Evolutionary conservation across 1,140 invertebrate genomes (phyloP).

Genomic region (Diorhabda sublineata): DNA sequence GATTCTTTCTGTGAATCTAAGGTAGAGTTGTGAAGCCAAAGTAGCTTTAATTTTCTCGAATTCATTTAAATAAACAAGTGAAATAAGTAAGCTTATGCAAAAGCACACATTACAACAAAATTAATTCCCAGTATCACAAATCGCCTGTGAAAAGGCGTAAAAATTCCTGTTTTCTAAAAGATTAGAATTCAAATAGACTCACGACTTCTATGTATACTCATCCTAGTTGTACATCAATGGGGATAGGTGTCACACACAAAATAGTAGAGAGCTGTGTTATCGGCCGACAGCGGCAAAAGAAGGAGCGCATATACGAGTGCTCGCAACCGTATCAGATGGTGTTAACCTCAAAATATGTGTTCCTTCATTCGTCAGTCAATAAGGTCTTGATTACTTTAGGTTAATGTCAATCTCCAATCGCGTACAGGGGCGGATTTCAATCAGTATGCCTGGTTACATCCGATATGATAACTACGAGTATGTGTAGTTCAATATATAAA

Average conservation of each 20-base stretch:
- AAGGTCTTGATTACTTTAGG: conserved; percentile 1
- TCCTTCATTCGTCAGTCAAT: conserved; percentile 1
- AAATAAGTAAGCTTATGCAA: neutral
- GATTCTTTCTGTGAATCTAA: too few species aligned
- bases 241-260: conserved; percentile 1
- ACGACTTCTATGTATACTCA: conserved; percentile 2
- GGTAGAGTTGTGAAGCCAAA: too few species aligned
- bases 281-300: conserved; percentile 1
- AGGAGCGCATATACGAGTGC: conserved; percentile 1
- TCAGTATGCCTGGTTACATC: too few species aligned
- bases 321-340: neutral
- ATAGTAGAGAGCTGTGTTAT: conserved; percentile 2
- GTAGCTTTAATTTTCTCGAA: too few species aligned
- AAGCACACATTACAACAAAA: neutral
- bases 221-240: conserved; percentile 1
- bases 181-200: conserved; percentile 2
- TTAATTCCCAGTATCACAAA: neutral
- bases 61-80: too few species aligned
- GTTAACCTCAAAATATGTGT: conserved; percentile 2
- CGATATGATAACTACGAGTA: too few species aligned
- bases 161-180: neutral
- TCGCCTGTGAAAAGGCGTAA: neutral
- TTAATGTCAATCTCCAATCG: neutral
- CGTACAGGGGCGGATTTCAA: neutral
- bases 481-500: too few species aligned